Evolutionary conservation across 2,797 vertebrate species (phyloP).

Genomic region (Rostrhamus sociabilis): DNA sequence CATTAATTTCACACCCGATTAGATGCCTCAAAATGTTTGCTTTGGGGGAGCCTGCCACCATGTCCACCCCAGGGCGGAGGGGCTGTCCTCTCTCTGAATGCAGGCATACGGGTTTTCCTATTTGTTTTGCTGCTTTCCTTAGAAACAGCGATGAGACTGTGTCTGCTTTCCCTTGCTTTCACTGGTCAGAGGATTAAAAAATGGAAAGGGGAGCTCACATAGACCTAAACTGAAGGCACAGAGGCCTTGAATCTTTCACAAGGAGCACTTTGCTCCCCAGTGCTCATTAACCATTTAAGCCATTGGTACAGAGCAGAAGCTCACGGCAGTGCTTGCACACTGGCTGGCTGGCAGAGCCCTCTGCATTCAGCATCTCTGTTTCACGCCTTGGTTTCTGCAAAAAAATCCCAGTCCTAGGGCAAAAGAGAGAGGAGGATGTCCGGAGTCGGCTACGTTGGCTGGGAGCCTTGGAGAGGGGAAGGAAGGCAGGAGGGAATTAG

Average conservation of each 20-base stretch:
- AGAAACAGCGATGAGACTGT: not conserved
- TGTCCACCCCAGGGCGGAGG: not conserved
- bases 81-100: fast-evolving
- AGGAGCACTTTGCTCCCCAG: not conserved
- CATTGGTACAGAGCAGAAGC: not conserved
- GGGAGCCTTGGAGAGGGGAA: not conserved
- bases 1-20: not conserved
- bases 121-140: not conserved
- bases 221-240: not conserved
- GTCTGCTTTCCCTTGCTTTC: not conserved
- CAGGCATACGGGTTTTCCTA: not conserved
- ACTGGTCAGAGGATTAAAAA: not conserved
- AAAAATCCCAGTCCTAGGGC: not conserved
- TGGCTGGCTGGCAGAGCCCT: not conserved
- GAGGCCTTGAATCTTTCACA: not conserved
- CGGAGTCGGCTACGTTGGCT: not conserved
- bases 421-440: not conserved
- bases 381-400: not conserved
- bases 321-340: fast-evolving
- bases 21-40: not conserved
- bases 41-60: not conserved
- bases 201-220: not conserved
- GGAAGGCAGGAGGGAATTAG: not conserved
- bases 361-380: not conserved
- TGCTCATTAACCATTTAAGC: not conserved